phyloP scores from a whole-genome alignment of 2,113 vertebrate genomes.

The Anas platyrhynchos region DNA sequence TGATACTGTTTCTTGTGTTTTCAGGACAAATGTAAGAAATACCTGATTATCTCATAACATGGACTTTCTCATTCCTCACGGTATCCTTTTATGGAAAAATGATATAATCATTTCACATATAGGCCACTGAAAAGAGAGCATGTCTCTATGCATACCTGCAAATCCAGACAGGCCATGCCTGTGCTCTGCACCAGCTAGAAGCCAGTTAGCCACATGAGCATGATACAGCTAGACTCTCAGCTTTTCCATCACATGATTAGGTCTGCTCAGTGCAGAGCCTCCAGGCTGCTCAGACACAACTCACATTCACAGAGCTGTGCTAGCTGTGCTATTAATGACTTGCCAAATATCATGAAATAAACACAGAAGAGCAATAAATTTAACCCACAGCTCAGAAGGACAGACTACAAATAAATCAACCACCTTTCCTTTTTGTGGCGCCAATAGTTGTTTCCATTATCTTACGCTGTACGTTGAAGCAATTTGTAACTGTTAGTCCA shows the following conservation, averaged over 20 bases:
- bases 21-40: background rate
- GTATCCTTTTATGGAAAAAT: background rate
- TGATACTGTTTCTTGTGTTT: background rate
- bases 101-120: background rate
- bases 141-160: background rate
- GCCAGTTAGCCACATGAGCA: background rate
- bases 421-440: background rate
- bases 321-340: background rate
- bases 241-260: background rate
- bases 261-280: background rate
- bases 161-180: background rate
- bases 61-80: background rate
- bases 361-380: background rate
- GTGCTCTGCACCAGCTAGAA: background rate
- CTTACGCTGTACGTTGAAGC: background rate
- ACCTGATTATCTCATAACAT: background rate
- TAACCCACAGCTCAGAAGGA: background rate
- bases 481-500: background rate
- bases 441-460: background rate
- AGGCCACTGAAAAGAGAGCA: background rate
- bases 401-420: background rate
- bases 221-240: accelerated
- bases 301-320: background rate
- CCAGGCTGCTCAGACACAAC: background rate
- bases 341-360: background rate